Base-by-base conservation (phyloP, 2,113 vertebrate genomes). In the Oostethus manadensis region DNA sequence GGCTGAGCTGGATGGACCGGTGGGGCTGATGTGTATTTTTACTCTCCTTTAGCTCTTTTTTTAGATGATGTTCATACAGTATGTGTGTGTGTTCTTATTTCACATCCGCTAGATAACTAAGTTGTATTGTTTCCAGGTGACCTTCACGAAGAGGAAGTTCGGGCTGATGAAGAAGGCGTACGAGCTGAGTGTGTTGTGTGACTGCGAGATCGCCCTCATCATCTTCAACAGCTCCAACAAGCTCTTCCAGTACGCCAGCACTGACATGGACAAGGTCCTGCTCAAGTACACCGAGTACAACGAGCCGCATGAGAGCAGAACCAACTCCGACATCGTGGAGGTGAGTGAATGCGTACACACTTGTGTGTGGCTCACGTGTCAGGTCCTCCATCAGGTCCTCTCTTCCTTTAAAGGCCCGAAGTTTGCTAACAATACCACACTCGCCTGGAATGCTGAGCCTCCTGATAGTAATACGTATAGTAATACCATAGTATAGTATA, bases 181-280 rank as follows among this genome's bases (percentile, higher is more conserved):
- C 21, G 96, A 99, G 83, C 79, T 99, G 83, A 99, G 96, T 56
- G 96, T 99, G 64, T 91, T 99, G 71, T 99, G 96, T 79, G 96
- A 99, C 93, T 99, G 96, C 85, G 96, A 99, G 87, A 99, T 99
- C 73, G 96, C 96, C 42, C 92, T 99, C 87, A 99, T 99, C 87
- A 96, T 99, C 88, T 98, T 99, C 90, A 99, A 98, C 92, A 94
- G 94, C 88, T 94, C 95, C 85, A 98, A 97, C 90, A 97, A 98
- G 86, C 92, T 98, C 77, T 99, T 99, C 84, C 96, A 99, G 87
- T 98, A 98, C 46, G 95, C 96, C 81, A 97, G 95, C 91, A 97
- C 95, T 8, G 95, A 98, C 78, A 98, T 98, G 96, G 96, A 99
- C 91, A 96, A 97, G 79, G 94, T 98, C 60, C 90, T 99, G 13